Percentiles rank a stretch among this genome's conserved stretches.
These are phyloP conservation scores for Bucco capensis DNA, from an alignment of 2,113 vertebrate species.

Conservation along the genomic window DNA sequence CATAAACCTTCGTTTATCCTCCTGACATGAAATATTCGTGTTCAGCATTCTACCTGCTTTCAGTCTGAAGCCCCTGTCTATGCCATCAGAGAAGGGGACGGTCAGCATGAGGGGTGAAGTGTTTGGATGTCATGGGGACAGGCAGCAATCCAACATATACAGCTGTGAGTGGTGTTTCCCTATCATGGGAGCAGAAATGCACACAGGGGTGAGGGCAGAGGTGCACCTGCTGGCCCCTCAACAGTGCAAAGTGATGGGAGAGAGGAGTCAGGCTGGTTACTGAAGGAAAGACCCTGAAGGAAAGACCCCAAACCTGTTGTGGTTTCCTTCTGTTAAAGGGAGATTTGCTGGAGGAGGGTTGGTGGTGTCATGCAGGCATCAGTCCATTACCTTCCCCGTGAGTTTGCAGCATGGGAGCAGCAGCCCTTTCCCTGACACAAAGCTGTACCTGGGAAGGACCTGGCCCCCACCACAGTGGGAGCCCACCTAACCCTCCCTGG, in stretches of 20 bases:
- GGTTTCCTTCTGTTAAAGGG: not conserved
- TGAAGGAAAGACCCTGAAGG: not conserved
- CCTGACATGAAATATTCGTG: not conserved
- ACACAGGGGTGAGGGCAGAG: not conserved
- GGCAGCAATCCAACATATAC: not conserved
- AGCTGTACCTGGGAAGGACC: not conserved
- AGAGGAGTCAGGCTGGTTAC: not conserved
- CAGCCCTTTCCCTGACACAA: not conserved
- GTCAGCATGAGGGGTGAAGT: not conserved
- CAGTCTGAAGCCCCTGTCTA: not conserved
- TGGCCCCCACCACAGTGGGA: not conserved
- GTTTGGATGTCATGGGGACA: not conserved
- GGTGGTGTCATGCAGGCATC: not conserved
- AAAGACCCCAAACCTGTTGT: not conserved
- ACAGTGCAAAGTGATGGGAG: not conserved
- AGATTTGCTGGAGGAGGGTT: not conserved
- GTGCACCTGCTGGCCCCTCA: not conserved
- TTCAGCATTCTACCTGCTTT: not conserved
- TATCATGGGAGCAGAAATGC: not conserved
- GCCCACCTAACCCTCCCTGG: not conserved
- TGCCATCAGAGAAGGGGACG: not conserved
- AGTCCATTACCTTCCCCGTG: fast-evolving
- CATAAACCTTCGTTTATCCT: not conserved
- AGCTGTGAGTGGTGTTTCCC: not conserved
- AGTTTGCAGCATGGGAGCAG: not conserved